Evolutionary conservation across 2,113 vertebrate species (phyloP).

Genomic region (Emydocephalus ijimae): DNA sequence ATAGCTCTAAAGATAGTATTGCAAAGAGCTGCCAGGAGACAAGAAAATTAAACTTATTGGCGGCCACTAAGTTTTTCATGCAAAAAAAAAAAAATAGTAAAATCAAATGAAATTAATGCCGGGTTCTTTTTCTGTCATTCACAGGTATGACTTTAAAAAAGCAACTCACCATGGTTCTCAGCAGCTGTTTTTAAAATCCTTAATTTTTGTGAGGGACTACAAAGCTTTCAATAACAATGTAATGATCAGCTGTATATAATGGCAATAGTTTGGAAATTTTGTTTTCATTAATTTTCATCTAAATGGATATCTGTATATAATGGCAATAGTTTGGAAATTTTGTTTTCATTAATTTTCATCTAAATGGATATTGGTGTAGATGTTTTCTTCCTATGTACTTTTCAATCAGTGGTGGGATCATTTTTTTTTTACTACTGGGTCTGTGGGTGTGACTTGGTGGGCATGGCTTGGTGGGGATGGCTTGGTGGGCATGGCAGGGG

Average conservation of each 20-base stretch:
- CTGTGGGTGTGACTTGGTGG: no score
- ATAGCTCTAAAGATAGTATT: background rate
- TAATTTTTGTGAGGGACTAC: background rate
- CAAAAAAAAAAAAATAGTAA: background rate
- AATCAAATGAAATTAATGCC: background rate
- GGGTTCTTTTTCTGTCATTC: background rate
- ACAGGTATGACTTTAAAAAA: background rate
- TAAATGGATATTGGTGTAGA: background rate
- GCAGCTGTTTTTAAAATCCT: background rate
- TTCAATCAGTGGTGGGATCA: no score
- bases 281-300: background rate
- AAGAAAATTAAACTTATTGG: background rate
- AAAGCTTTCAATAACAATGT: background rate
- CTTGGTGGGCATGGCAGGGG: no score
- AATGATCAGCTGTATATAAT: background rate
- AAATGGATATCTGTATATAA: background rate
- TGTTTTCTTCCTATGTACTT: background rate
- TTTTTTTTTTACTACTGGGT: no score
- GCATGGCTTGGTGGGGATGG: no score
- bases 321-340: background rate
- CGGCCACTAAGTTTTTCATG: background rate
- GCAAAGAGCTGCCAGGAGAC: background rate
- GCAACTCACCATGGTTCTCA: background rate
- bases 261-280: background rate
- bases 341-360: background rate